Evolutionary conservation across 1,140 invertebrate genomes (phyloP), one percentile per base, ranked within the genome.

Genomic region (Thrips palmi): DNA sequence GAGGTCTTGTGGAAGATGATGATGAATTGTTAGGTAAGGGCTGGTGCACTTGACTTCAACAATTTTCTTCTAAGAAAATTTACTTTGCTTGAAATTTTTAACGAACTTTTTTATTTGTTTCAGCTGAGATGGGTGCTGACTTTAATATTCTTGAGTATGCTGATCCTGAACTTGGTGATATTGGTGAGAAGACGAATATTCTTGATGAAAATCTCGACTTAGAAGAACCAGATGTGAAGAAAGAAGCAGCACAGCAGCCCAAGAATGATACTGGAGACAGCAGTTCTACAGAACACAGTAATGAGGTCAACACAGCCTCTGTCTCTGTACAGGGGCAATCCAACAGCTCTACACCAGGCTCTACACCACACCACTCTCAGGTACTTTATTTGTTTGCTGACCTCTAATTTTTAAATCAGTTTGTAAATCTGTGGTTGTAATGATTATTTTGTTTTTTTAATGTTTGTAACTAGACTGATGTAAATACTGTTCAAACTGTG

Each of bases 131-230:
- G 65, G 85, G 85, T 11, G 77, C 86, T 51, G 87, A 92, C 58
- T 94, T 94, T 58, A 93, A 94, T 55, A 92, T 96, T 49, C 55
- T 94, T 25, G 84, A 91, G 57, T 94, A 92, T 62, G 88, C 86
- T 0, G 88, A 94, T 68, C 82, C 88, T 1, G 87, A 93, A 58
- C 60, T 91, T n/a, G 82, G 85, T 41, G 74, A 76, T 33, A 68
- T 80, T 36, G 70, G 71, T 6, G 72, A 73, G 37, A 77, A 75
- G 46, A 76, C 74, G 17, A 83, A 78, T 49, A 72, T 82, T 44
- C 63, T 84, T 12, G 77, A 83, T 54, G 61, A 84, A 27, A 78
- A 84, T 54, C 62, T 83, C 30, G 77, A 79, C n/a, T n/a, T n/a
- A 42, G 78, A 83, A 43, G 68, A 68, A 8, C 65, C 68, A 6